Evolutionary conservation across 2,888 invertebrate genomes (phyloP).

Genomic region (Carterocephalus palaemon): DNA sequence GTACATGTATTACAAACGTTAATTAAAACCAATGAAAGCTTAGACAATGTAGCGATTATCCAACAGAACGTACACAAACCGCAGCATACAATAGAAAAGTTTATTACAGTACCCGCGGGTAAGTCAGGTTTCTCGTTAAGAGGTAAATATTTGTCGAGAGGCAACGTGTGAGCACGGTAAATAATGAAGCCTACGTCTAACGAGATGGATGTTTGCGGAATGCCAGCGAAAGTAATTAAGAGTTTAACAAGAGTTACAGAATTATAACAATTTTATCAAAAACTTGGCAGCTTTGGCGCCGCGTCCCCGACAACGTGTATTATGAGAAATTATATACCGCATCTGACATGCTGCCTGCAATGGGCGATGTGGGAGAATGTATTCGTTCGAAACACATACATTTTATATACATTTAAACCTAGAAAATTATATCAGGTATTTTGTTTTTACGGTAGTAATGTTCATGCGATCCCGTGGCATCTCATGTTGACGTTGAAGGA

Average conservation of each 20-base stretch:
- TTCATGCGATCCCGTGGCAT: too few species aligned
- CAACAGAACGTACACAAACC: slow-evolving; percentile 45
- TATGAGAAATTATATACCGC: slow-evolving; percentile 25
- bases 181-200: slow-evolving; percentile 70
- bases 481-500: too few species aligned
- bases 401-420: too few species aligned
- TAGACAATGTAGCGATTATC: slow-evolving; percentile 43
- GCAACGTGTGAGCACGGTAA: slow-evolving; percentile 65
- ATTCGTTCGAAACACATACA: too few species aligned
- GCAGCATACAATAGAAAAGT: slow-evolving; percentile 66
- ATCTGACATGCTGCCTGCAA: too few species aligned
- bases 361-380: too few species aligned
- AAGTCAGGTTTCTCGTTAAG: slow-evolving; percentile 72
- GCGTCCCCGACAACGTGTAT: slow-evolving; percentile 22
- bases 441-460: too few species aligned
- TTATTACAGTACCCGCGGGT: slow-evolving; percentile 63
- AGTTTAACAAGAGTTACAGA: slow-evolving; percentile 62
- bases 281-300: slow-evolving; percentile 36
- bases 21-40: slow-evolving; percentile 49
- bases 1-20: slow-evolving; percentile 32
- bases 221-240: slow-evolving; percentile 72
- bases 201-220: slow-evolving; percentile 73
- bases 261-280: slow-evolving; percentile 59
- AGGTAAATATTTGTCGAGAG: slow-evolving; percentile 68
- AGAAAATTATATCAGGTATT: too few species aligned